Evolutionary conservation across 2,797 vertebrate species (phyloP).

Genomic region (Gymnopithys bicolor): DNA sequence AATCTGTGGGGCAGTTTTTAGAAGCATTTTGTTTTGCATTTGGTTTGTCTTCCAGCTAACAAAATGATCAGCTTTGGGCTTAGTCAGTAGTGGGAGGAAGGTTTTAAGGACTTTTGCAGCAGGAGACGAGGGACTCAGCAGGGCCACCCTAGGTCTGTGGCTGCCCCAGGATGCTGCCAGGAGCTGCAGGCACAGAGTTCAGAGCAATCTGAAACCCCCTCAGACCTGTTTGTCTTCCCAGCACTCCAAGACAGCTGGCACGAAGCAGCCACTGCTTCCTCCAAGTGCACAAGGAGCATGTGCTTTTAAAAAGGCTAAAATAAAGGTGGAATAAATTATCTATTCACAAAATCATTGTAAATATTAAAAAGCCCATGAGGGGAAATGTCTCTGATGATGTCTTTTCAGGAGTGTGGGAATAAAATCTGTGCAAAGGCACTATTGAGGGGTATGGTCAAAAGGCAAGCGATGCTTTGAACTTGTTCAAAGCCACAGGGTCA

Average conservation of each 20-base stretch:
- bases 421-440: slow-evolving; percentile 24
- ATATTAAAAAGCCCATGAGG: slow-evolving; percentile 31
- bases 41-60: neutral
- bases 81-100: neutral
- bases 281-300: neutral
- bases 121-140: rapidly evolving
- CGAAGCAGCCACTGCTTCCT: neutral
- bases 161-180: neutral
- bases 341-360: slow-evolving; percentile 23
- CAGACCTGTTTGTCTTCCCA: neutral
- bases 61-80: neutral
- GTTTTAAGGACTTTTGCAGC: neutral
- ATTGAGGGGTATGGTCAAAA: slow-evolving; percentile 11
- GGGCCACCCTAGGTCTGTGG: neutral
- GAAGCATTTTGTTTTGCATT: neutral
- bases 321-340: slow-evolving; percentile 41
- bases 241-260: neutral
- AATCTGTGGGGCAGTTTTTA: neutral
- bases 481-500: slow-evolving; percentile 25
- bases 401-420: slow-evolving; percentile 24
- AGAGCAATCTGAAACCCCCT: neutral
- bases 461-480: slow-evolving; percentile 5
- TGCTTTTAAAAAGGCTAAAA: slow-evolving; percentile 1
- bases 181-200: neutral
- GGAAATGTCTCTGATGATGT: slow-evolving; percentile 23